Evolutionary conservation across 2,888 invertebrate genomes (phyloP).

Genomic region (Drepanosiphum platanoidis): DNA sequence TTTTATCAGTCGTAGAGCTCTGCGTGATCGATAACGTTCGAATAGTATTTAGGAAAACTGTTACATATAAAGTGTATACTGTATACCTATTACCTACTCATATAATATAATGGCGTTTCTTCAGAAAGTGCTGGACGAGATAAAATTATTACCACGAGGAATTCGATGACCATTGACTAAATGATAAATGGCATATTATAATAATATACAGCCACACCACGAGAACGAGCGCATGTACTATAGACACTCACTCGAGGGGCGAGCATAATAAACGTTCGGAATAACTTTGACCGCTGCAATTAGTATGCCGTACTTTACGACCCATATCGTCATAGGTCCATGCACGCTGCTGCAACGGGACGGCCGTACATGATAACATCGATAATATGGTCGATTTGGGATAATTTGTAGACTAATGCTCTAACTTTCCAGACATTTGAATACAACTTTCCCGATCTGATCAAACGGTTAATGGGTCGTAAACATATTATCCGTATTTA

Average conservation of each 20-base stretch:
- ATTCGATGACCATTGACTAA: not conserved
- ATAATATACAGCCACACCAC: not conserved
- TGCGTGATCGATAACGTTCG: no score
- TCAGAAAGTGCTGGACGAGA: no score
- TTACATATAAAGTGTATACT: no score
- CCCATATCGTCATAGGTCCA: not conserved
- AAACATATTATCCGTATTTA: not conserved
- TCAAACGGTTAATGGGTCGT: conserved; percentile 22
- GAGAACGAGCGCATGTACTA: no score
- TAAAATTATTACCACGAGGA: no score
- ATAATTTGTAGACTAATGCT: conserved; percentile 25
- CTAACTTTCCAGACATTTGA: conserved; percentile 46
- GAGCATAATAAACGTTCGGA: not conserved
- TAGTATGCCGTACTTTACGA: conserved; percentile 14
- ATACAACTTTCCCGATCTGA: conserved; percentile 24
- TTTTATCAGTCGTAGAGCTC: no score
- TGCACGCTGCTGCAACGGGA: no score
- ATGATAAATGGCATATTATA: not conserved
- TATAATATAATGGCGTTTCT: no score
- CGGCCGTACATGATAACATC: not conserved
- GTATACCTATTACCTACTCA: no score
- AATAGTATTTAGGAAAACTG: no score
- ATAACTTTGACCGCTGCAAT: not conserved
- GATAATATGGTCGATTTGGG: not conserved
- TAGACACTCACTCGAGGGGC: not conserved